These are phyloP conservation scores for Xerus inauris DNA, from an alignment of 2,113 vertebrate genomes.

Conservation along the genomic window DNA sequence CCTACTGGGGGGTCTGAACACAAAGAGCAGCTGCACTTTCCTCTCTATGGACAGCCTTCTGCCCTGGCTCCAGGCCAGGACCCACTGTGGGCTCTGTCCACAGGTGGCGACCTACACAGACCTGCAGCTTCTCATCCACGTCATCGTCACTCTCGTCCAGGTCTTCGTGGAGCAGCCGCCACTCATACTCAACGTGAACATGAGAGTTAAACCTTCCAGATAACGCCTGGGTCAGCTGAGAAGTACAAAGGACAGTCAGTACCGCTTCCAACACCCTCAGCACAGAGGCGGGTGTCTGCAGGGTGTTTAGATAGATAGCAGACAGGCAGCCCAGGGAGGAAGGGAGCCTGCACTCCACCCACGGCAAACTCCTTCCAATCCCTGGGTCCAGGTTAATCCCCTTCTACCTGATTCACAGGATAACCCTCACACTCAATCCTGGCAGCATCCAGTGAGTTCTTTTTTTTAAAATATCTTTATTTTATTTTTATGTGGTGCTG, in stretches of 20 bases:
- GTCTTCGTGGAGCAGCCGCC: constrained; percentile 95
- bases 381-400: neutral
- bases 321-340: neutral
- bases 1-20: accelerated
- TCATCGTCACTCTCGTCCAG: constrained; percentile 98
- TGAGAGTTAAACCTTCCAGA: constrained; percentile 96
- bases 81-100: accelerated
- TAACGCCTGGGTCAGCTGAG: constrained; percentile 93
- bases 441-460: neutral
- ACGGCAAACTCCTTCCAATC: neutral
- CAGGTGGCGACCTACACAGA: neutral
- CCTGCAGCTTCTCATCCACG: constrained; percentile 94
- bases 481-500: no score
- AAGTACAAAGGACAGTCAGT: neutral
- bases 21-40: no score
- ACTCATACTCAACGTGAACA: constrained; percentile 98
- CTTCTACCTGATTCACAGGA: neutral
- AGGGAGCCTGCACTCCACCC: accelerated
- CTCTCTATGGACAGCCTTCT: no score
- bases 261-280: accelerated
- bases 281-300: neutral
- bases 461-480: no score
- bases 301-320: accelerated
- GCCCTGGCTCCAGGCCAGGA: accelerated
- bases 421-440: neutral